Base-by-base conservation (phyloP, 2,888 invertebrate genomes). In the Drosophila dives region DNA sequence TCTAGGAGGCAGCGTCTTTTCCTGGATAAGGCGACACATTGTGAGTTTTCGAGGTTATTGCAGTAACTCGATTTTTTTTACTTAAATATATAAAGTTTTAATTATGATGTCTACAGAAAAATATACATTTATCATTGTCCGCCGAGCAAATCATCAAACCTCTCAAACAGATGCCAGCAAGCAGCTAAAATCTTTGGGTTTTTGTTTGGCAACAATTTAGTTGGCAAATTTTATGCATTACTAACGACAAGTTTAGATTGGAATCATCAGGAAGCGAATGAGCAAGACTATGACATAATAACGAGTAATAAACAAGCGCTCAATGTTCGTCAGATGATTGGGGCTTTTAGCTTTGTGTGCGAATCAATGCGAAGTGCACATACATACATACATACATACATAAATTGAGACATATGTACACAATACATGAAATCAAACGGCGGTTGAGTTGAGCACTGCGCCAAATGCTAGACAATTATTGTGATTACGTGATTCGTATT, bases 281-380 rank as follows among this genome's bases (percentile, higher is more conserved):
- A 68, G 74, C 69, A 72, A 73, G 72, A 81, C 81, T 84, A 86
- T 84, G 83, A 89, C 83, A 89, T 84, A 84, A 84, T 84, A 81
- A 73, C 72, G 49, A 72, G 72, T 66, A 50, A 53, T 59, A 62
- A 60, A 51, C 55, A 68, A 55, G 51, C 40, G 50, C 51, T 45
- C 54, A 49, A 48, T 69, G 38, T 69, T 40, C 64, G 49, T 49
- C 49, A 49, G 49, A 15, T 49, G 49, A 26, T 49, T 49, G 40
- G 23, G 33, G 33, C n/a, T 23, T 33, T 33, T 34, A 54, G 48
- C 29, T 64, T 38, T 23, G 64, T 33, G 65, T 26, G 71, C 62
- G 64, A 48, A 71, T 71, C 71, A 53, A 72, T 72, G 45, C 64
- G 64, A 67, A 54, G 20, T 17, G 40, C 65, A 12, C 50, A 34